Base-by-base conservation (phyloP, 2,888 invertebrate species). In the Habroteleia sp. region DNA sequence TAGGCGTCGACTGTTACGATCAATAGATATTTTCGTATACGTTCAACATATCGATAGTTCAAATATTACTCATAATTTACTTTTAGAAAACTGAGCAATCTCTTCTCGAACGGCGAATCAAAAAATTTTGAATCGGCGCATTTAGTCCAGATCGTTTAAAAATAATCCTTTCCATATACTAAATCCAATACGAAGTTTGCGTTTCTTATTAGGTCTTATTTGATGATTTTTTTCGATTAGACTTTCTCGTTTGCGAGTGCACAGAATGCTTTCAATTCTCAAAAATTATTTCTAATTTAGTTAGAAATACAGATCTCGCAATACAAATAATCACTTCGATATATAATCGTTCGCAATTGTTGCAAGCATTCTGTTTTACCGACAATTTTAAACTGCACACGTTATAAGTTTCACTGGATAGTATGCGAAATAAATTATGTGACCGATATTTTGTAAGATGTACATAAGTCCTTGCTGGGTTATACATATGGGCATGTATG, bases 1-100 rank as follows among this genome's bases (percentile, higher is more conserved):
- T 52, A 69, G 52, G 39, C 69, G 46, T 69, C 52, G 60, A 63
- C 48, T 46, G 48, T 63, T 41, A 63, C 63, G 56, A 72, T 72
- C 63, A 35, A 71, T 71, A 63, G 33, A 10, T 71, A 54, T 63
- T 71, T 63, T 54, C 27, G 46, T 39, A 42, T 25, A 56, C 48
- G 25, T 41, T 39, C 33, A 27, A 17, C 46, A 27, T 46, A 48
- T 71, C 48, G 23, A 71, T 71, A 46, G 52, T 56, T 56, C 10
- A 41, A 48, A 56, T 31, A 54, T 54, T 54, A 44, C 37, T 39
- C 54, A 17, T 71, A 62, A 54, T 60, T 48, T 54, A 54, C 16
- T 63, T 71, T 41, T 8, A 1, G 33, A 8, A 31, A 54, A 54
- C 23, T 56, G 25, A 3, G 6, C 16, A 14, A 20, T 17, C 8